Percentiles rank a stretch among this genome's conserved stretches.
Evolutionary conservation across 2,113 vertebrate species (phyloP).

Genomic region (Rhagologus leucostigma): DNA sequence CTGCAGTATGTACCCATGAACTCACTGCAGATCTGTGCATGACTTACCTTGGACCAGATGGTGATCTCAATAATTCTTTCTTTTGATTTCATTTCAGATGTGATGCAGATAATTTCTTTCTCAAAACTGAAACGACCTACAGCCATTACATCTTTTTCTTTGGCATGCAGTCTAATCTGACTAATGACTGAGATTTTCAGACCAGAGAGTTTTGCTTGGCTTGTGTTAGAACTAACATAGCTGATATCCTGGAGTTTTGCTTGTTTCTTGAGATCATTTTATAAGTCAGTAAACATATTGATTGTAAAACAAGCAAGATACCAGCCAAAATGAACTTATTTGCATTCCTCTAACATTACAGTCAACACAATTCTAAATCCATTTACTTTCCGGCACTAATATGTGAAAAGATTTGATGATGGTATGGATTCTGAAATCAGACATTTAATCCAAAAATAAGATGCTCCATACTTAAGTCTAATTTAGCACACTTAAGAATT

Average conservation of each 20-base stretch:
- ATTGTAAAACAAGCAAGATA: constrained; percentile 45
- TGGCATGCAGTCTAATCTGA: background rate
- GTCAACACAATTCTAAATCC: constrained; percentile 3
- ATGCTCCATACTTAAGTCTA: background rate
- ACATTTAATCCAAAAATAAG: background rate
- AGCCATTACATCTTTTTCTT: background rate
- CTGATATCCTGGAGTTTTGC: background rate
- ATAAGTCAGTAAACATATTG: constrained; percentile 38
- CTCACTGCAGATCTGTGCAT: background rate
- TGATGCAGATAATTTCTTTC: background rate
- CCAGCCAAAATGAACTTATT: background rate
- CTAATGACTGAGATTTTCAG: constrained; percentile 23
- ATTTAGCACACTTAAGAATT: background rate
- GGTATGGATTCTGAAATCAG: background rate
- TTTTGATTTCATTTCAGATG: background rate
- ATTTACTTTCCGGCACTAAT: background rate
- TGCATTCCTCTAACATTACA: constrained; percentile 14
- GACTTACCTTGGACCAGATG: background rate
- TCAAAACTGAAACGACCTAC: background rate
- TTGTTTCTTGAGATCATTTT: constrained; percentile 1
- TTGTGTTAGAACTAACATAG: background rate
- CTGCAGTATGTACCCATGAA: background rate
- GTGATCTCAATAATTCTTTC: background rate
- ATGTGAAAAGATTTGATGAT: background rate
- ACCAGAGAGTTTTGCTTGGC: background rate